Base-by-base conservation (phyloP, 2,113 vertebrate genomes). In the Vombatus ursinus region DNA sequence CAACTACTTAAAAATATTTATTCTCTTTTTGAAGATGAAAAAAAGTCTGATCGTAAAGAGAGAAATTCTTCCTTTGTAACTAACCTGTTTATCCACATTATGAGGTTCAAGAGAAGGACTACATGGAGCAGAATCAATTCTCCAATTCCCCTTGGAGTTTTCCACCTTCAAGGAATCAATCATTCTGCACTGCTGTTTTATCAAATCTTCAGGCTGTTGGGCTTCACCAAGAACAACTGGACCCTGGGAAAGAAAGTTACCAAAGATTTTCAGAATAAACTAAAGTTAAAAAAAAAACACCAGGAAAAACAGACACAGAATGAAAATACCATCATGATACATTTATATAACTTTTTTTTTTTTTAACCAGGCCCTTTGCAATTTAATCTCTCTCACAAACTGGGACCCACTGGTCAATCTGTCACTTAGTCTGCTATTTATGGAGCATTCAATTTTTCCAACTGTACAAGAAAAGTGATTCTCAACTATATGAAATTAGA, bases 81-180 rank as follows among this genome's bases (percentile, higher is more conserved):
- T 91, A 19, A 98, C 97, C 98, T 97, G 96, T 94, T 97, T 97
- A 44, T 97, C 94, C 92, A 54, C 11, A 47, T 92, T 93, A 25
- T 47, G 93, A 4, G 61, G 77, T 91, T 92, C 51, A 31, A 11
- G 50, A 54, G 96, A 93, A 68, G 95, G 47, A 90, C 92, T 14
- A 19, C 91, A 49, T 0, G 94, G 92, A 6, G 94, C 61, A 49
- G 89, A 23, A 26, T 94, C 95, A 93, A 95, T 44, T 14, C 54
- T 92, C 48, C 89, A 94, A 90, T 92, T 96, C 68, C 47, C 57
- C 95, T 92, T 3, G 47, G 50, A 52, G 44, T 2, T 84, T 0
- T 1, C 77, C 44, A 96, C 90, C 49, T 50, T 90, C 68, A 52
- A 51, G 9, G 93, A 89, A 91, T 91, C 47, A 89, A 61, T 92